Conservation (phyloP, 1,140 invertebrate species). For the Anagrus nilaparvatae region DNA sequence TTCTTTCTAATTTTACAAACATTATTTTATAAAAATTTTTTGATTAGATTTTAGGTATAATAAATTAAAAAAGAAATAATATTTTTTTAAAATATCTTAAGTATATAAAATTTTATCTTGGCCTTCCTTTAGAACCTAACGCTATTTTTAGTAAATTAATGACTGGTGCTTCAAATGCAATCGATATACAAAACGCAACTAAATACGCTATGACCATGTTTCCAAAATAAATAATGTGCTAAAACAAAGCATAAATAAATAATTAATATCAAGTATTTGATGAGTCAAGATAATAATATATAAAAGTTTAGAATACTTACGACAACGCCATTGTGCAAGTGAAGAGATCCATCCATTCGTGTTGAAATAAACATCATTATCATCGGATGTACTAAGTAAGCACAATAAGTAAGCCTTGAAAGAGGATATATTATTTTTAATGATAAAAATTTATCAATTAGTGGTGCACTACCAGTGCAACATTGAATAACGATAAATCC, state of each 20-base stretch:
- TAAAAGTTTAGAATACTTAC: constrained; percentile 44
- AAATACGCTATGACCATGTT: constrained; percentile 68
- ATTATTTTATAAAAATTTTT: too few species aligned
- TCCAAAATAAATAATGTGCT: constrained; percentile 68
- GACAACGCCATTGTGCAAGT: constrained; percentile 61
- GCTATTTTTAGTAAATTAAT: constrained; percentile 64
- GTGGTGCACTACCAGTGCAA: constrained; percentile 61
- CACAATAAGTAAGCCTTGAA: constrained; percentile 81
- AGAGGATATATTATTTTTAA: constrained; percentile 71
- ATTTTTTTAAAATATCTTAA: too few species aligned
- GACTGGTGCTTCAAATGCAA: constrained; percentile 67
- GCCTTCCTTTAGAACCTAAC: constrained; percentile 29
- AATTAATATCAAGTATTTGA: background rate
- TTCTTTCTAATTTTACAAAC: too few species aligned
- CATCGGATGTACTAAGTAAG: constrained; percentile 81
- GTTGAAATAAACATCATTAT: constrained; percentile 70
- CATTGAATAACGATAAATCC: constrained; percentile 76
- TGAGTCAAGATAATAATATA: constrained; percentile 3
- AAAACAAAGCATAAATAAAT: constrained; percentile 29
- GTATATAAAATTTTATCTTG: too few species aligned
- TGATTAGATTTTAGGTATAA: too few species aligned
- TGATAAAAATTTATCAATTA: constrained; percentile 64
- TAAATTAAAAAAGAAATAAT: too few species aligned
- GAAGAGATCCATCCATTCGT: constrained; percentile 65
- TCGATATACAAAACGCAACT: constrained; percentile 64